A percentile compares a stretch with the other conserved stretches of the same genome.
These are phyloP conservation scores for Latrodectus geometricus DNA, from an alignment of 1,140 invertebrate genomes.

Conservation along the genomic window DNA sequence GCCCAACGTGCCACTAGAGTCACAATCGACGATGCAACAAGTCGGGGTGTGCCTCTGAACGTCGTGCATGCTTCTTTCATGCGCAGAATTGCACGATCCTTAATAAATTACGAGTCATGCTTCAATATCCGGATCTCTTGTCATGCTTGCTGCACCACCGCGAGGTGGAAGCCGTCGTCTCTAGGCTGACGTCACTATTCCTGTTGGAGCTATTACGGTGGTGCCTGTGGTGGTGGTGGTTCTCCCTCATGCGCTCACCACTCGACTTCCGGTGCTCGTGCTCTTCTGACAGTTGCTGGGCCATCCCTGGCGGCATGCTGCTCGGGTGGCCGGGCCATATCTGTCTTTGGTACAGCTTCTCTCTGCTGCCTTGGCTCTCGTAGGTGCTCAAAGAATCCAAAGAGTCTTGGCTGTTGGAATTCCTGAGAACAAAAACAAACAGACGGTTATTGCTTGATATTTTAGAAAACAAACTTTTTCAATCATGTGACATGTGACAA, in stretches of 20 bases:
- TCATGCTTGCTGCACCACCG: slow-evolving; percentile 53
- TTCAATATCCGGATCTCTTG: slow-evolving; percentile 33
- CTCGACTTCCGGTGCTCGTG: slow-evolving; percentile 13
- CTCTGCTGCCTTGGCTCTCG: slow-evolving; percentile 52
- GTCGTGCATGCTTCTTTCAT: too few relatives aligned
- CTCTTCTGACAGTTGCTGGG: slow-evolving; percentile 10
- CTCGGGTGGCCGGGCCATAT: slow-evolving; percentile 27
- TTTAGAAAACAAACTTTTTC: background rate
- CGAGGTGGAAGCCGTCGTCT: slow-evolving; percentile 29
- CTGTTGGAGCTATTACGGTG: slow-evolving; percentile 14
- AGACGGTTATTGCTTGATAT: background rate
- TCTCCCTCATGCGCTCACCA: background rate
- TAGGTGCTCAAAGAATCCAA: slow-evolving; percentile 54
- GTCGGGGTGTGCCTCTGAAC: too few relatives aligned
- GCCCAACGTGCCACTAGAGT: too few relatives aligned
- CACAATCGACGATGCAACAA: too few relatives aligned
- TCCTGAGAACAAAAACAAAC: slow-evolving; percentile 8
- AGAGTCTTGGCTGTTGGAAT: slow-evolving; percentile 53
- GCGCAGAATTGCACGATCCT: too few relatives aligned
- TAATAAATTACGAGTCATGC: background rate
- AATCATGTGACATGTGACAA: too few relatives aligned
- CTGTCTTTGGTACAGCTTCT: slow-evolving; percentile 51
- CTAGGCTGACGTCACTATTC: slow-evolving; percentile 47
- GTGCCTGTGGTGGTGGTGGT: slow-evolving; percentile 20
- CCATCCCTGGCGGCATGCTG: background rate